Conservation (phyloP, 1,140 invertebrate species). For the Anastrepha ludens region DNA sequence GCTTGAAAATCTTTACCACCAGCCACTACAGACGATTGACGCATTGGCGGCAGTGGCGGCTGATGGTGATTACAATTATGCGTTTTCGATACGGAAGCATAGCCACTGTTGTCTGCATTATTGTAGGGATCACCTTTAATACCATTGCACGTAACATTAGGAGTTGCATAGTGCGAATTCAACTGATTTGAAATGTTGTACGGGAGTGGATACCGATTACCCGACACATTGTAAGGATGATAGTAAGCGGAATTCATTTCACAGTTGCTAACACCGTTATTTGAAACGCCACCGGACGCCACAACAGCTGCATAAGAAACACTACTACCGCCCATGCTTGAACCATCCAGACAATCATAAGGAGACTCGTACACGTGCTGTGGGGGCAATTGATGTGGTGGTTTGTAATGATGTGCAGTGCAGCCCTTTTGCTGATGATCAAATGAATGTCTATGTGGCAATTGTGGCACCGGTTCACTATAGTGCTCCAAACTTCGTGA, state of each 20-base stretch:
- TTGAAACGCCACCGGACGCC: conserved; percentile 54
- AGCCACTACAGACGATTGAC: conserved; percentile 54
- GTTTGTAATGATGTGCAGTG: conserved; percentile 58
- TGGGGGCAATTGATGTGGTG: conserved; percentile 49
- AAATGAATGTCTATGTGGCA: conserved; percentile 72
- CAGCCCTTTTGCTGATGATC: conserved; percentile 70
- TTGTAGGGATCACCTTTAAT: conserved; percentile 55
- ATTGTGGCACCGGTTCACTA: conserved; percentile 65
- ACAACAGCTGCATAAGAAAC: conserved; percentile 69
- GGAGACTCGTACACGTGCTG: conserved; percentile 67
- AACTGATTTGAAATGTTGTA: conserved; percentile 72
- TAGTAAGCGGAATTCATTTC: conserved; percentile 56
- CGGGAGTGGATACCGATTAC: conserved; percentile 72
- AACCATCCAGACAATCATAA: conserved; percentile 69
- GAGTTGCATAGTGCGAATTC: conserved; percentile 65
- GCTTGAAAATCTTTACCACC: conserved; percentile 57
- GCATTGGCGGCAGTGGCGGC: conserved; percentile 51
- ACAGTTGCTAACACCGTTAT: conserved; percentile 25
- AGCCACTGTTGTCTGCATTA: conserved; percentile 60
- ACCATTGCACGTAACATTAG: conserved; percentile 57
- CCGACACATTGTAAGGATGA: conserved; percentile 70
- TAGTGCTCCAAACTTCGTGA: conserved; percentile 73
- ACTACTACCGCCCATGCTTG: conserved; percentile 67
- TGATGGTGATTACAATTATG: conserved; percentile 64
- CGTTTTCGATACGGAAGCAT: conserved; percentile 63